Conservation (phyloP, 2,113 vertebrate species). For the Sylvia atricapilla region DNA sequence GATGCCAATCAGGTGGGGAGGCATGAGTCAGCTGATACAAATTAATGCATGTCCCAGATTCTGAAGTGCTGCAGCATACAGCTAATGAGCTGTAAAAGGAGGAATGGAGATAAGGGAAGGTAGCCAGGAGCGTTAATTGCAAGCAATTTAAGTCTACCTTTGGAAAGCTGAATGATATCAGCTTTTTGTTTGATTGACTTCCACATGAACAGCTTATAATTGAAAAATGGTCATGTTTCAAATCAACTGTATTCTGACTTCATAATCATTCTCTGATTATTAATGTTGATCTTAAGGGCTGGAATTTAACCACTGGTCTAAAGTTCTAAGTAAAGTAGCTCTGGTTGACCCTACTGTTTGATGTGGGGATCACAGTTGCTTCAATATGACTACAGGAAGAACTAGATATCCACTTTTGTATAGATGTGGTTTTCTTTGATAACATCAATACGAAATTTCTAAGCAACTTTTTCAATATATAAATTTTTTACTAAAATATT, state of each 20-base stretch:
- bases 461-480: neutral
- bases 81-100: neutral
- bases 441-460: rapidly evolving
- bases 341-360: neutral
- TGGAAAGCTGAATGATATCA: neutral
- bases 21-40: neutral
- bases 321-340: neutral
- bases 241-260: neutral
- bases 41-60: neutral
- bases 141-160: neutral
- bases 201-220: neutral
- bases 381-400: neutral
- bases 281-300: neutral
- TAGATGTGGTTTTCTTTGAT: neutral
- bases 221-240: neutral
- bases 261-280: neutral
- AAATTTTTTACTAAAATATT: neutral
- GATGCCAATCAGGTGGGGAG: neutral
- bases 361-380: neutral
- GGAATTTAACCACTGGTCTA: neutral
- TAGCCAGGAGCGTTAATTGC: neutral
- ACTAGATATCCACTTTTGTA: neutral
- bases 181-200: neutral
- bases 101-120: neutral
- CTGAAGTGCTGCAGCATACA: neutral